phyloP scores from a whole-genome alignment of 2,888 invertebrate species.

The Acleris sparsana region DNA sequence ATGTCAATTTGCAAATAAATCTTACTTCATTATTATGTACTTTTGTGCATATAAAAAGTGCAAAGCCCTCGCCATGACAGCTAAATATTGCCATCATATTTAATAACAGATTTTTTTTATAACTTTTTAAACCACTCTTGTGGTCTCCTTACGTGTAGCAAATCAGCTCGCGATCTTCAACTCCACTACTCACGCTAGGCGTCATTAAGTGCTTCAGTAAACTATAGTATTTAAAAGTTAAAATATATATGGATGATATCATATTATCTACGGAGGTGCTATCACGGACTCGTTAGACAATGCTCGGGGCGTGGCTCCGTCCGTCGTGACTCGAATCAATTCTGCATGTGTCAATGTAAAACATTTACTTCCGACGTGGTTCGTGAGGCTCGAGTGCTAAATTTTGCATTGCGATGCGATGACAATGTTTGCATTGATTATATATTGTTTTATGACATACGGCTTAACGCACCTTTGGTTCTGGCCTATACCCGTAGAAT shows the following conservation, averaged over 20 bases:
- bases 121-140: slow-evolving; percentile 6
- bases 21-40: neutral
- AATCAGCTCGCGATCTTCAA: slow-evolving; percentile 23
- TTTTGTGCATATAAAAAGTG: too few species aligned
- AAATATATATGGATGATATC: slow-evolving; percentile 33
- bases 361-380: slow-evolving; percentile 67
- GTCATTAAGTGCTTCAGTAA: slow-evolving; percentile 21
- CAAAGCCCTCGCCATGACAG: slow-evolving; percentile 15
- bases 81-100: slow-evolving; percentile 15
- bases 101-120: slow-evolving; percentile 21
- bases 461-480: slow-evolving; percentile 7
- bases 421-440: slow-evolving; percentile 37
- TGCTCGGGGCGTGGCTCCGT: slow-evolving; percentile 68
- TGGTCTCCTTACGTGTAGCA: slow-evolving; percentile 19
- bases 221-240: slow-evolving; percentile 16
- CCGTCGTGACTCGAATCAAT: slow-evolving; percentile 75
- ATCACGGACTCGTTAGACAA: slow-evolving; percentile 62
- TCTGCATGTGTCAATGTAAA: slow-evolving; percentile 72
- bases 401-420: slow-evolving; percentile 35
- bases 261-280: slow-evolving; percentile 31
- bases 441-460: slow-evolving; percentile 29
- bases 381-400: slow-evolving; percentile 53
- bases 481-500: neutral
- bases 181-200: slow-evolving; percentile 11
- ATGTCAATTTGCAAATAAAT: too few species aligned